Conservation (phyloP, 2,888 invertebrate genomes). For the Ypsolopha scabrella region DNA sequence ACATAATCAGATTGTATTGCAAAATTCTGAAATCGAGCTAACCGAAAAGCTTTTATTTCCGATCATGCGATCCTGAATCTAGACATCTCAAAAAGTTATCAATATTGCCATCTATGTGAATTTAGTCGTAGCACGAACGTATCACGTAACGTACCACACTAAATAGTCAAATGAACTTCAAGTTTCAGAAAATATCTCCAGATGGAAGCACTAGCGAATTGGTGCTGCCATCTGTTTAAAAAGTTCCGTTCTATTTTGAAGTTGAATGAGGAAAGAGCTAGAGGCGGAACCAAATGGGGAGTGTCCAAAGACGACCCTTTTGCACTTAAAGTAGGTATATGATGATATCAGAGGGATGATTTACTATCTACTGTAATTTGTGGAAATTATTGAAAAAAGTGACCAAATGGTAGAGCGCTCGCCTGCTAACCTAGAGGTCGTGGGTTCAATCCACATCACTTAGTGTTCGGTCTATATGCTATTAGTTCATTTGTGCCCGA, state of each 20-base stretch:
- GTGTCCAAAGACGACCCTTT: neutral
- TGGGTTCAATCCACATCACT: no score
- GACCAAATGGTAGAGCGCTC: no score
- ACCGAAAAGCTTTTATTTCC: neutral
- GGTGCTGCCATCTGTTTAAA: constrained; percentile 8
- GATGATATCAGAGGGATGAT: neutral
- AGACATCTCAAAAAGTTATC: neutral
- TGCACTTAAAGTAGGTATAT: neutral
- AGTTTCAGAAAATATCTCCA: neutral
- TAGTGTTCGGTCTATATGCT: no score
- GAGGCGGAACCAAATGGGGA: neutral
- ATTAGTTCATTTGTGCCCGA: no score
- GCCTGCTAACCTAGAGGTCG: no score
- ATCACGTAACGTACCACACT: neutral
- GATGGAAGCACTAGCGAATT: neutral
- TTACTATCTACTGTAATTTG: no score
- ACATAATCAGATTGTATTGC: no score
- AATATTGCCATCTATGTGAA: constrained; percentile 27
- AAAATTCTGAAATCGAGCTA: no score
- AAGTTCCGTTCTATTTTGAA: constrained; percentile 12
- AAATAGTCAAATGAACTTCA: neutral
- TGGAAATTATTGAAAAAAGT: no score
- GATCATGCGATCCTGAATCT: neutral
- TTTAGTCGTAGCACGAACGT: neutral
- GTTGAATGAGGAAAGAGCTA: neutral